These are phyloP conservation scores for Callipepla californica DNA, from an alignment of 2,113 vertebrate genomes.

Conservation along the genomic window DNA sequence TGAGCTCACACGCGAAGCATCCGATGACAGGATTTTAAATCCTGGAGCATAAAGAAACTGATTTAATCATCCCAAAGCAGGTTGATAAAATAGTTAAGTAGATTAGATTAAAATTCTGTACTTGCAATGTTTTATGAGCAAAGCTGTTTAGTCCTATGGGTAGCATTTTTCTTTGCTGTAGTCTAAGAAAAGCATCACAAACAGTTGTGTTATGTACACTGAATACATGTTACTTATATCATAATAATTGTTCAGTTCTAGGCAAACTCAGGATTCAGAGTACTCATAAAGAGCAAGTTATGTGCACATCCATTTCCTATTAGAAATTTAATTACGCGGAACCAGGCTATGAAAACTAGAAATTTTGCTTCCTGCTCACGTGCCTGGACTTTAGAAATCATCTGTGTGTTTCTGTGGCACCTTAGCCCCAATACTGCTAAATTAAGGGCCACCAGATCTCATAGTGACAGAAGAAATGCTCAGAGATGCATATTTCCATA, in stretches of 20 bases:
- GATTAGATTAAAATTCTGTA: constrained; percentile 21
- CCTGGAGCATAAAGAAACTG: background rate
- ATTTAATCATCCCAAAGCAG: constrained; percentile 32
- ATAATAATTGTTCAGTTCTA: background rate
- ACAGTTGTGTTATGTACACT: background rate
- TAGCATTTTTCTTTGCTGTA: background rate
- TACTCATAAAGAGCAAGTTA: background rate
- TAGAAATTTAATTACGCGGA: background rate
- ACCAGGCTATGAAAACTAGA: background rate
- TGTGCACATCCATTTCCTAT: background rate
- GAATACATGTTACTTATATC: background rate
- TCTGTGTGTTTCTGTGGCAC: accelerated
- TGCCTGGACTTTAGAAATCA: background rate
- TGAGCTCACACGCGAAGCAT: background rate
- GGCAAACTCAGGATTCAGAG: background rate
- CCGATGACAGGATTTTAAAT: constrained; percentile 26
- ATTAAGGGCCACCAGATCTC: background rate
- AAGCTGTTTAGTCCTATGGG: background rate
- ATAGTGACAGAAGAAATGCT: background rate
- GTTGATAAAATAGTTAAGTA: constrained; percentile 46
- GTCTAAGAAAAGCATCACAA: background rate
- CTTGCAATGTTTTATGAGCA: background rate
- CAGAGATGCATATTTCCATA: background rate
- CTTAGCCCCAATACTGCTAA: background rate
- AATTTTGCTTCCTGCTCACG: background rate